phyloP scores from a whole-genome alignment of 2,797 vertebrate species.

The Sebastolobus alascanus region DNA sequence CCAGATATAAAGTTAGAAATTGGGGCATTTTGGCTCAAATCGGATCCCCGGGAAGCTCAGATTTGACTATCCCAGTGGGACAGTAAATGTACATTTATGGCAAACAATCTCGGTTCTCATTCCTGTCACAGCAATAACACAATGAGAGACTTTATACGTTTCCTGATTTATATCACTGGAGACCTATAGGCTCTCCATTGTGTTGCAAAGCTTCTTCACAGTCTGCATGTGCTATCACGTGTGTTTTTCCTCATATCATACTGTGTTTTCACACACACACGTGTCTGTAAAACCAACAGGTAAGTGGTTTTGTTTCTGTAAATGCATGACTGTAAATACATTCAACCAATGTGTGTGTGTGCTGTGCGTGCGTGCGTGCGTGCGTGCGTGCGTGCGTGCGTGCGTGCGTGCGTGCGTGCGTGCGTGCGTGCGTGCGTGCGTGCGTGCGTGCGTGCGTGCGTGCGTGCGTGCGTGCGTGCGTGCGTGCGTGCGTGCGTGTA shows the following conservation, averaged over 20 bases:
- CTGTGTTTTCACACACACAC: slow-evolving; percentile 28
- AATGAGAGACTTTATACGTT: slow-evolving; percentile 58
- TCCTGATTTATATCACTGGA: slow-evolving; percentile 44
- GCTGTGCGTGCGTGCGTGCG: slow-evolving; percentile 5
- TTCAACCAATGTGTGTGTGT: slow-evolving; percentile 34
- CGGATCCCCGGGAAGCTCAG: slow-evolving; percentile 35
- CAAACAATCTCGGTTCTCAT: slow-evolving; percentile 50
- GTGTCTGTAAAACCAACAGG: slow-evolving; percentile 28
- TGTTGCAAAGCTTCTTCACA: slow-evolving; percentile 33
- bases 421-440: slow-evolving; percentile 12
- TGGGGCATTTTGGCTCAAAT: slow-evolving; percentile 42
- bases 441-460: slow-evolving; percentile 23
- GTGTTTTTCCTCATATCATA: slow-evolving; percentile 42
- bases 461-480: slow-evolving; percentile 4
- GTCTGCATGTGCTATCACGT: slow-evolving; percentile 37
- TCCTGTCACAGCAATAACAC: slow-evolving; percentile 50
- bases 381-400: too few species aligned
- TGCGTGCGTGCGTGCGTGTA: slow-evolving; percentile 10
- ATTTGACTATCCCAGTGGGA: slow-evolving; percentile 37
- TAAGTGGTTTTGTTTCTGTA: slow-evolving; percentile 47
- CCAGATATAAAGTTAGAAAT: slow-evolving; percentile 56
- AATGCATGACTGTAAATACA: slow-evolving; percentile 32
- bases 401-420: slow-evolving; percentile 7
- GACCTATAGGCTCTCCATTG: slow-evolving; percentile 49
- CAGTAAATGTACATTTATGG: slow-evolving; percentile 54